Percentiles rank a stretch among this genome's conserved stretches.
Conservation (phyloP, 1,140 invertebrate species). For the Papilio polyxenes region DNA sequence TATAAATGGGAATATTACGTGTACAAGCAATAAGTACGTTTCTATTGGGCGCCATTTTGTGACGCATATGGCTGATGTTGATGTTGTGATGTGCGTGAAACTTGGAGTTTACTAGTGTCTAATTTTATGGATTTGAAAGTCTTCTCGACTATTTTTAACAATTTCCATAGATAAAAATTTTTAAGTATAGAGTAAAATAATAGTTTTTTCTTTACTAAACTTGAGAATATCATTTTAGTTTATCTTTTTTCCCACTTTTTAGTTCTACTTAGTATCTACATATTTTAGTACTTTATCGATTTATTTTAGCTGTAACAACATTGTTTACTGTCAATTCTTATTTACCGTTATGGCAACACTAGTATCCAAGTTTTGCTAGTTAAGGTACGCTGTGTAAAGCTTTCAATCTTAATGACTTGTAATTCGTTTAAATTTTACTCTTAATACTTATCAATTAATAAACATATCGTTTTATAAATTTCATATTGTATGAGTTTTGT, state of each 20-base stretch:
- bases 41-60: constrained; percentile 69
- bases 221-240: not conserved
- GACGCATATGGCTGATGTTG: constrained; percentile 67
- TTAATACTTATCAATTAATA: constrained; percentile 71
- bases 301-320: not conserved
- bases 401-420: constrained; percentile 57
- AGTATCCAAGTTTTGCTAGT: constrained; percentile 74
- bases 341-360: constrained; percentile 46
- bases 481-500: constrained; percentile 64
- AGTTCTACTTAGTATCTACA: not conserved
- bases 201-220: too few relatives aligned
- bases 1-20: constrained; percentile 71
- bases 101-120: constrained; percentile 64
- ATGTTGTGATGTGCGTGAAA: constrained; percentile 76
- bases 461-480: constrained; percentile 70
- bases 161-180: not conserved
- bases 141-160: constrained; percentile 30
- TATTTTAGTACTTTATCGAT: not conserved
- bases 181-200: too few relatives aligned
- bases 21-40: constrained; percentile 79
- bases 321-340: not conserved
- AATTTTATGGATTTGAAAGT: not conserved
- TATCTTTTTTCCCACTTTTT: not conserved
- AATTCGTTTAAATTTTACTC: constrained; percentile 62
- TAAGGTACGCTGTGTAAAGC: constrained; percentile 72